Base-by-base conservation (phyloP, 2,888 invertebrate species). In the Leucophora obtusa region DNA sequence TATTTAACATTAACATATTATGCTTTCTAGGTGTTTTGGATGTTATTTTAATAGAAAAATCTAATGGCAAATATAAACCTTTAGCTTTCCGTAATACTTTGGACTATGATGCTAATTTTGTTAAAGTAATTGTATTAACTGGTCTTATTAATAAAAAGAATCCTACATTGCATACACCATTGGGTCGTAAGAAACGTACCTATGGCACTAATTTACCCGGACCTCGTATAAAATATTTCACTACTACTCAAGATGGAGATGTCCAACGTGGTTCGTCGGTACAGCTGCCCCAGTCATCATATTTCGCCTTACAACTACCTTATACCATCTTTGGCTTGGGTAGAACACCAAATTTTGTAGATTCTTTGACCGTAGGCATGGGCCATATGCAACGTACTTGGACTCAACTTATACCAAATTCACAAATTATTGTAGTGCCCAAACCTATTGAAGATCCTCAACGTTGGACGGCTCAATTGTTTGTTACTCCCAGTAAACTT, bases 261-360 rank as follows among this genome's bases (percentile, higher is more conserved):
- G 92, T 93, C 63, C 93, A 96, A 82, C 94, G 93, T 79, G 96
- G 96, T 28, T 94, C 94, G 17, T 96, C 96, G 66, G 95, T 96
- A 0, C 98, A 99, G 89, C 89, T 98, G 59, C 94, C 97, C 0
- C 98, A 98, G 89, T 97, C 97, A 24, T 96, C 97, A 1, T 96
- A 98, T 89, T 95, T 96, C 89, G 94, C 97, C 1, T 92, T 99
- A n/a, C 97, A 98, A 89, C 91, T 98, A 72, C 99, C 99, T 0
- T 99, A 97, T 89, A 95, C 96, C 0, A 95, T 98, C 83, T 99
- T 99, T 91, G 99, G 99, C 1, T 92, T 99, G n/a, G 99, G 99
- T 2, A 93, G 98, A 77, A 98, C 98, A 47, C 98, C 99, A 1
- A 99, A 99, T 91, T 99, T 99, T 91, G 96, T 99, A 0, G 98